phyloP scores from a whole-genome alignment of 2,888 invertebrate genomes.

The Ormia ochracea region DNA sequence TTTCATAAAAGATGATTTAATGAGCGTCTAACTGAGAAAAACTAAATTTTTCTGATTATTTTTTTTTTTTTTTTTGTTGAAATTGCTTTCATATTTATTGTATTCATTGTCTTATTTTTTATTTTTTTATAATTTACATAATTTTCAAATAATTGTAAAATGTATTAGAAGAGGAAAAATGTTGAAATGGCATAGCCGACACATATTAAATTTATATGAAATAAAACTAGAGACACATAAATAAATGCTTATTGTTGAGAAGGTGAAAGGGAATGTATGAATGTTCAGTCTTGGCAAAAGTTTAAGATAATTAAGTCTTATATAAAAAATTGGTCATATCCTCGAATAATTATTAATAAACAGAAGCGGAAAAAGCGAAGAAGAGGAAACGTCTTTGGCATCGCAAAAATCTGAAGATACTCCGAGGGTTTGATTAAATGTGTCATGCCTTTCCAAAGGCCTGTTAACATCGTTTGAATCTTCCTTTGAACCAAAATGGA shows the following conservation, averaged over 20 bases:
- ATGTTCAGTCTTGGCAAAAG: not conserved
- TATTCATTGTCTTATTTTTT: constrained; percentile 7
- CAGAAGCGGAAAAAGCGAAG: no score
- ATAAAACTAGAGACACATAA: not conserved
- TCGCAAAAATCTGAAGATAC: no score
- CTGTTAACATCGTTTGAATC: no score
- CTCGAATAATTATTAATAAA: no score
- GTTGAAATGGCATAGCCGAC: not conserved
- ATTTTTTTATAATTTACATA: constrained; percentile 68
- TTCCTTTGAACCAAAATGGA: no score
- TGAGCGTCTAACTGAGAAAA: constrained; percentile 65
- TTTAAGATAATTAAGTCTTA: not conserved
- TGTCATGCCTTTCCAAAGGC: no score
- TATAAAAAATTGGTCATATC: no score
- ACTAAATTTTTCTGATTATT: constrained; percentile 59
- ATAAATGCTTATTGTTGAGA: not conserved
- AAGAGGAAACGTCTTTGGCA: no score
- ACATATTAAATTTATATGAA: not conserved
- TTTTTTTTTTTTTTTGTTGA: constrained; percentile 2
- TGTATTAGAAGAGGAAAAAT: constrained; percentile 35
- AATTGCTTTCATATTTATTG: constrained; percentile 33
- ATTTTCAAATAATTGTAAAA: constrained; percentile 68
- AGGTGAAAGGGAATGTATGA: not conserved
- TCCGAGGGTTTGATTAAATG: no score
- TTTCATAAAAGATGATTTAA: constrained; percentile 68